These are phyloP conservation scores for Agrochola lota DNA, from an alignment of 2,888 invertebrate genomes.

Conservation along the genomic window DNA sequence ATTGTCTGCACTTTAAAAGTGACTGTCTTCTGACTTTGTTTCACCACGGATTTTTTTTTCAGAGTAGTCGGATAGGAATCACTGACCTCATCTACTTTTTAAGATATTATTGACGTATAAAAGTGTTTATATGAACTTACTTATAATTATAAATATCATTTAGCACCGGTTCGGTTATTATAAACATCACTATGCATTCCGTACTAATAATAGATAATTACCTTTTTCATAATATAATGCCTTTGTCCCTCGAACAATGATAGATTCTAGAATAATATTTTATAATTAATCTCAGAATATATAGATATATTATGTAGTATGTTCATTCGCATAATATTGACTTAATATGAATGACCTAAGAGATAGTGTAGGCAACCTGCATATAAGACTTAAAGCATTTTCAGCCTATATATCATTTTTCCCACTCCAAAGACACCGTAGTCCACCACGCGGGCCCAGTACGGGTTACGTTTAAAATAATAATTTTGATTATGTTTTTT, in stretches of 20 bases:
- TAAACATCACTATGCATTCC: not conserved
- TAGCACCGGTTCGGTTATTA: not conserved
- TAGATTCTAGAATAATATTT: not conserved
- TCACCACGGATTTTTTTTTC: not conserved
- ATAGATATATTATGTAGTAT: not conserved
- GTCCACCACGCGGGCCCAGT: not conserved
- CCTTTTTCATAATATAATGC: not conserved
- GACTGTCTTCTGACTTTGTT: too few relatives aligned
- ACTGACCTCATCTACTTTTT: not conserved
- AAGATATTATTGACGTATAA: not conserved
- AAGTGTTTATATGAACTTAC: not conserved
- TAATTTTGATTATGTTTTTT: too few relatives aligned
- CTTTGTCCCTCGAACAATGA: slow-evolving; percentile 19
- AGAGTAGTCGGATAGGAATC: not conserved
- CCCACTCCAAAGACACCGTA: not conserved
- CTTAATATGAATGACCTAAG: not conserved
- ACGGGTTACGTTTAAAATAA: not conserved
- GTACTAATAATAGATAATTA: not conserved
- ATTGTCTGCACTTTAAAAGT: too few relatives aligned
- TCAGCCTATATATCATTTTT: not conserved
- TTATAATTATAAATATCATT: not conserved
- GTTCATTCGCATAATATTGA: not conserved
- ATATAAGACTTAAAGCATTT: not conserved
- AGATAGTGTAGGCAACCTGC: not conserved
- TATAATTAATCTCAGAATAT: not conserved